Conservation (phyloP, 2,113 vertebrate genomes). For the Anoura caudifer region DNA sequence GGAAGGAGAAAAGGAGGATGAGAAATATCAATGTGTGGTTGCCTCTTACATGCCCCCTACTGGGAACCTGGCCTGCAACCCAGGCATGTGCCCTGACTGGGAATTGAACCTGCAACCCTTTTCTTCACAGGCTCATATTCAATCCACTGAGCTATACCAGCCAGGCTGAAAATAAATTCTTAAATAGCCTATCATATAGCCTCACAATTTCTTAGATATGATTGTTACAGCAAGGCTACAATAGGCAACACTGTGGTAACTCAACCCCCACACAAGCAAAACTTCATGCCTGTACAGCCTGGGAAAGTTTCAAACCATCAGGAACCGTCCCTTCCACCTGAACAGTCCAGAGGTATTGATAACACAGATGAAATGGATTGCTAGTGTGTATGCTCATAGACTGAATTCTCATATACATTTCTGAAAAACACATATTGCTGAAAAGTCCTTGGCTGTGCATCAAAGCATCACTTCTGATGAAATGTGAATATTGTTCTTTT, state of each 20-base stretch:
- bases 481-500: neutral
- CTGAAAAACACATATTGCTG: neutral
- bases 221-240: neutral
- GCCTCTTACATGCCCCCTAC: too few relatives aligned
- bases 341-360: neutral
- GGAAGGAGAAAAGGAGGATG: too few relatives aligned
- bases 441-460: neutral
- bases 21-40: too few relatives aligned
- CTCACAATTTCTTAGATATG: neutral
- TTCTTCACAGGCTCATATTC: too few relatives aligned
- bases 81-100: too few relatives aligned
- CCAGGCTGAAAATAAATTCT: neutral
- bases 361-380: neutral
- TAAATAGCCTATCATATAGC: neutral
- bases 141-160: too few relatives aligned
- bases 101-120: too few relatives aligned
- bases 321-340: accelerated
- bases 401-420: neutral
- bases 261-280: neutral
- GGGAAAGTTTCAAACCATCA: neutral
- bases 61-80: too few relatives aligned
- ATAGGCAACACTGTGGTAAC: neutral
- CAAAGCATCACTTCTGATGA: neutral
- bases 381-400: neutral
- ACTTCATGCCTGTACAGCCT: accelerated